A percentile compares a stretch with the other conserved stretches of the same genome.
Evolutionary conservation across 2,797 vertebrate species (phyloP).

Genomic region (Vireo griseus): DNA sequence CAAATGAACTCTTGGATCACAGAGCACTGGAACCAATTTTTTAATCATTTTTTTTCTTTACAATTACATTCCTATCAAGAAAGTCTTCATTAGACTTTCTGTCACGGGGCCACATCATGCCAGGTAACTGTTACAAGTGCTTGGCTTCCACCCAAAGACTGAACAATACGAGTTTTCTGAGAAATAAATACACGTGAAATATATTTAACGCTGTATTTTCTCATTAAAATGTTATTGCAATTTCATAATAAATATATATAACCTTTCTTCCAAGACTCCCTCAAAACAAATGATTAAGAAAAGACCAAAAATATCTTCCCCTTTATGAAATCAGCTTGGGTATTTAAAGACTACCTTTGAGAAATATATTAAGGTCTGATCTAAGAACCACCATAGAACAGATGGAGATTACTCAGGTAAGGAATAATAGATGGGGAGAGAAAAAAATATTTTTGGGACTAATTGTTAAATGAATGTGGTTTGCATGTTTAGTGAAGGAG

Average conservation of each 20-base stretch:
- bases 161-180: slow-evolving; percentile 44
- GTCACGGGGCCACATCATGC: slow-evolving; percentile 50
- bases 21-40: slow-evolving; percentile 72
- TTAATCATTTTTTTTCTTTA: slow-evolving; percentile 68
- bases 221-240: slow-evolving; percentile 10
- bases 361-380: background rate
- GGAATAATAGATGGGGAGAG: background rate
- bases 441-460: background rate
- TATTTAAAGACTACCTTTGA: slow-evolving; percentile 27
- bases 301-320: background rate
- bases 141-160: slow-evolving; percentile 24
- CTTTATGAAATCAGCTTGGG: background rate
- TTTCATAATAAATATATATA: slow-evolving; percentile 20
- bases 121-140: slow-evolving; percentile 36
- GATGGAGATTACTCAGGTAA: background rate
- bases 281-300: slow-evolving; percentile 7
- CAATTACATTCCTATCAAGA: slow-evolving; percentile 72
- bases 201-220: background rate
- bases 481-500: background rate
- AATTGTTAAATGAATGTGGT: background rate
- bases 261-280: background rate
- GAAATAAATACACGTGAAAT: background rate
- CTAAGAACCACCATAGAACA: background rate
- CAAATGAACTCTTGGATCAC: slow-evolving; percentile 71
- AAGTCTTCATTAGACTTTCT: slow-evolving; percentile 71